Evolutionary conservation across 2,113 vertebrate species (phyloP).

Genomic region (Oncorhynchus mykiss): DNA sequence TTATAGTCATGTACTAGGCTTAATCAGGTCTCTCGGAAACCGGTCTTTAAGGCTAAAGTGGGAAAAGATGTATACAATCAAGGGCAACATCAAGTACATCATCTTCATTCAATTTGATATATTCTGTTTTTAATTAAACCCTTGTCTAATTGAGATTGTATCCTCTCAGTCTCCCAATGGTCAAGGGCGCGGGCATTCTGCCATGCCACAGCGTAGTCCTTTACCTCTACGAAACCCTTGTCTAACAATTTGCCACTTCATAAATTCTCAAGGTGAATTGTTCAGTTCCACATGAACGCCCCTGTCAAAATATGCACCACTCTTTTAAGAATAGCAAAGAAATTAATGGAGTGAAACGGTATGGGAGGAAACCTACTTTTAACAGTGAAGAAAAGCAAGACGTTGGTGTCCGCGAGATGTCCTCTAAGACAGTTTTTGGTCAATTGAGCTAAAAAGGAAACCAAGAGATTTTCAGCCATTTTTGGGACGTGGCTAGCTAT

Average conservation of each 20-base stretch:
- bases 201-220: background rate
- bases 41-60: too few relatives aligned
- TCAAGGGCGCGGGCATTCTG: background rate
- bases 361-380: background rate
- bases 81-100: background rate
- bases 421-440: background rate
- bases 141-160: background rate
- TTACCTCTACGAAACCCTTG: background rate
- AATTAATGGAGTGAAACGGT: background rate
- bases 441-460: background rate
- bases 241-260: slow-evolving; percentile 13
- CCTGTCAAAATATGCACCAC: slow-evolving; percentile 3
- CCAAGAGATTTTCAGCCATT: background rate
- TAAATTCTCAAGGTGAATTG: slow-evolving; percentile 14
- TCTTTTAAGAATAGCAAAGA: slow-evolving; percentile 9
- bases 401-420: background rate
- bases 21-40: too few relatives aligned
- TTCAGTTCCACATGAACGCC: slow-evolving; percentile 21
- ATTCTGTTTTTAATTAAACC: background rate
- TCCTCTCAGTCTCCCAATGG: background rate
- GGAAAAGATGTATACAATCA: background rate
- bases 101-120: background rate
- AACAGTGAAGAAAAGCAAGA: background rate
- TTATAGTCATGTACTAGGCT: too few relatives aligned
- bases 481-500: too few relatives aligned